phyloP scores from a whole-genome alignment of 2,797 vertebrate genomes.

The Tragelaphus eurycerus region DNA sequence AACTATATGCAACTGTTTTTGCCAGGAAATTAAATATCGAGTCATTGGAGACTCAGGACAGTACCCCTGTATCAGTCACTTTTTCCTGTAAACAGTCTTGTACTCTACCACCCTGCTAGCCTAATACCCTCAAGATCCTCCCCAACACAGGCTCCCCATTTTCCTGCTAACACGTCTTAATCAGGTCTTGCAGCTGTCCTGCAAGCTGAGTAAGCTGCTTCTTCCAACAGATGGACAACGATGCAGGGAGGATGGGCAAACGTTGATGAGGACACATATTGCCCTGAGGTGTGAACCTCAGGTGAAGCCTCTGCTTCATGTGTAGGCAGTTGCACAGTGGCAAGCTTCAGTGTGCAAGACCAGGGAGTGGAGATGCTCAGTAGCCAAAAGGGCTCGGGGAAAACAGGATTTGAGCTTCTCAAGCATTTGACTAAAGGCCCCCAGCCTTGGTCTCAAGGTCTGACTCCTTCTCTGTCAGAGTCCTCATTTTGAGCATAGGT shows the following conservation, averaged over 20 bases:
- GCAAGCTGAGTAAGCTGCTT: background rate
- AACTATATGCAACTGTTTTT: background rate
- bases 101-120: background rate
- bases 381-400: background rate
- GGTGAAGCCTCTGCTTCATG: background rate
- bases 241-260: too few species aligned
- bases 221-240: background rate
- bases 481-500: background rate
- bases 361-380: background rate
- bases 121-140: background rate
- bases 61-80: background rate
- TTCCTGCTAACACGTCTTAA: background rate
- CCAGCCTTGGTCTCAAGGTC: background rate
- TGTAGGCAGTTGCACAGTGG: background rate
- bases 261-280: background rate
- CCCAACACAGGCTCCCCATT: background rate
- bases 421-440: background rate
- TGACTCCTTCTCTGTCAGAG: background rate
- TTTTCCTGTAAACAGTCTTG: background rate
- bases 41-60: background rate
- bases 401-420: background rate
- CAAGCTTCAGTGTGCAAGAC: background rate
- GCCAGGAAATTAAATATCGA: background rate
- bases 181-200: background rate
- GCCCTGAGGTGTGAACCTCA: background rate